phyloP scores from a whole-genome alignment of 2,888 invertebrate species.

The Orchesellides sinensis region DNA sequence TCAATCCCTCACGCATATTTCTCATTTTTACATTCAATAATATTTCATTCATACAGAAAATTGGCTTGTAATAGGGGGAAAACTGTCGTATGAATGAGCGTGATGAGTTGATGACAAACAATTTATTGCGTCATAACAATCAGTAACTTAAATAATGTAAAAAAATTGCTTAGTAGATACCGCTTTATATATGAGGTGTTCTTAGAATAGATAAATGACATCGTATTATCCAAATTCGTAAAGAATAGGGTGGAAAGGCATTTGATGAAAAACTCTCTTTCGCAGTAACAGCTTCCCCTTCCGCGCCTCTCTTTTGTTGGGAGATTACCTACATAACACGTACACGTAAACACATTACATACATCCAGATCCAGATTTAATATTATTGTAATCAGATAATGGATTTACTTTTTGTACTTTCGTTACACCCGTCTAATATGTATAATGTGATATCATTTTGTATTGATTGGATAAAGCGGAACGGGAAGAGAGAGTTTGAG shows the following conservation, averaged over 20 bases:
- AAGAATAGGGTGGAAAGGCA: conserved; percentile 18
- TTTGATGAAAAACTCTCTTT: conserved; percentile 60
- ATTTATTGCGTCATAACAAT: conserved; percentile 52
- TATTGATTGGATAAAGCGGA: conserved; percentile 54
- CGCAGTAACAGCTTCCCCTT: conserved; percentile 41
- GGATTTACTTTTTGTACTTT: conserved; percentile 34
- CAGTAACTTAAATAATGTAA: not conserved
- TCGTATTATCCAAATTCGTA: not conserved
- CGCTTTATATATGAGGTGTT: conserved; percentile 36
- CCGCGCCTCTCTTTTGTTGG: conserved; percentile 10
- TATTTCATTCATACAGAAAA: conserved; percentile 21
- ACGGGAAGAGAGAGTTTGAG: conserved; percentile 13
- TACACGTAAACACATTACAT: not conserved
- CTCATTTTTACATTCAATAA: not conserved
- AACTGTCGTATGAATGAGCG: conserved; percentile 41
- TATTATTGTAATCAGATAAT: conserved; percentile 59
- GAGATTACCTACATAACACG: conserved; percentile 19
- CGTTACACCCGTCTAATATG: not conserved
- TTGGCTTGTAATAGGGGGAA: conserved; percentile 30
- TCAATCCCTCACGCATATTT: too few species aligned
- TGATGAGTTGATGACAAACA: conserved; percentile 55
- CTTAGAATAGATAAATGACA: not conserved
- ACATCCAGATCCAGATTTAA: conserved; percentile 35
- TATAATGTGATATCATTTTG: conserved; percentile 25
- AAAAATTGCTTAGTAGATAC: conserved; percentile 12